Percentiles rank a stretch among this genome's conserved stretches.
These are phyloP conservation scores for Spea bombifrons DNA, from an alignment of 2,113 vertebrate genomes.

Conservation along the genomic window DNA sequence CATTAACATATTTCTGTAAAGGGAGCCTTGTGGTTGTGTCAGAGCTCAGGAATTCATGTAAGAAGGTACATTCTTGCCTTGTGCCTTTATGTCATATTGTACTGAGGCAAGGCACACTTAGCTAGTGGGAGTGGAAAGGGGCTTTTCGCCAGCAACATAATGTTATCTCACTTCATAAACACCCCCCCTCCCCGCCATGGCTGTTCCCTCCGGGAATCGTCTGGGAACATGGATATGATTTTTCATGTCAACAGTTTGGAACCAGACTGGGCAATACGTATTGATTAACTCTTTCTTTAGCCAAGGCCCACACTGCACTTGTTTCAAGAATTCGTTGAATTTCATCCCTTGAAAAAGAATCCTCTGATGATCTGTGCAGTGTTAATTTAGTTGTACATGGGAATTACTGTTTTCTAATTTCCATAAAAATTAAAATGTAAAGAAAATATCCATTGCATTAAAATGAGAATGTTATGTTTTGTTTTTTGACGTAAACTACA, in stretches of 20 bases:
- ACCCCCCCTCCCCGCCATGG: conserved; percentile 42
- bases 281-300: conserved; percentile 27
- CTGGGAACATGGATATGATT: conserved; percentile 48
- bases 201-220: conserved; percentile 40
- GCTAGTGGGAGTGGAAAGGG: conserved; percentile 17
- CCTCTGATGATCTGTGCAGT: too few species aligned
- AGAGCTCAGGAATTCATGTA: conserved; percentile 24
- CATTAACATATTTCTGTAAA: conserved; percentile 6
- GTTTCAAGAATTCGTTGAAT: not conserved
- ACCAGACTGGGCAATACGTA: conserved; percentile 34
- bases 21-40: conserved; percentile 19
- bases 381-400: not conserved
- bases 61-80: conserved; percentile 28
- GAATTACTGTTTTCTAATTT: not conserved
- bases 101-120: not conserved
- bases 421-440: not conserved
- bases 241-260: conserved; percentile 43
- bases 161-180: conserved; percentile 50
- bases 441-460: not conserved
- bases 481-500: too few species aligned
- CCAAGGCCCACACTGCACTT: not conserved
- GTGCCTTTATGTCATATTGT: conserved; percentile 27
- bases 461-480: too few species aligned
- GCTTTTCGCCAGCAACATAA: conserved; percentile 41
- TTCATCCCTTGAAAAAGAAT: too few species aligned